Percentiles rank a stretch among this genome's conserved stretches.
Evolutionary conservation across 2,113 vertebrate species (phyloP).

Genomic region (Rhinichthys klamathensis): DNA sequence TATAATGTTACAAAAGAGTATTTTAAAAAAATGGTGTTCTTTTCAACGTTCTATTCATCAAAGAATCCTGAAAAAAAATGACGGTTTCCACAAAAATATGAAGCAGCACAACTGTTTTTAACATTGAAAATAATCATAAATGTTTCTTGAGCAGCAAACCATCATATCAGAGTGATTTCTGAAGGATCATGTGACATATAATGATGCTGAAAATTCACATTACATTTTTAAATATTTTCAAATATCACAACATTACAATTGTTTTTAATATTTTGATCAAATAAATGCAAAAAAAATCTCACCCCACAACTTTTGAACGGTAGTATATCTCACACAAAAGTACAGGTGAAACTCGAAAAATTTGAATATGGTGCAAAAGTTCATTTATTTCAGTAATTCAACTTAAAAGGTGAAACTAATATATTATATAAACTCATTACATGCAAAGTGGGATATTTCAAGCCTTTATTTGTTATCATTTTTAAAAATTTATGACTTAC

Average conservation of each 20-base stretch:
- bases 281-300: not conserved
- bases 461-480: no score
- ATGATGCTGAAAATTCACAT: not conserved
- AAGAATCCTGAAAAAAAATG: not conserved
- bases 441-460: no score
- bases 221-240: not conserved
- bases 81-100: not conserved
- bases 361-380: no score
- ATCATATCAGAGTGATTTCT: not conserved
- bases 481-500: no score
- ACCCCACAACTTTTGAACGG: no score
- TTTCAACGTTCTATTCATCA: not conserved
- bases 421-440: no score
- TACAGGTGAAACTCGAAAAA: no score
- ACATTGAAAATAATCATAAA: not conserved
- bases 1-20: not conserved
- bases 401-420: no score
- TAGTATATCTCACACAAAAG: no score
- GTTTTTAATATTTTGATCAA: not conserved
- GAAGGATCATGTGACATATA: not conserved
- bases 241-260: no score
- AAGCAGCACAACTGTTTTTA: not conserved
- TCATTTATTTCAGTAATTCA: no score
- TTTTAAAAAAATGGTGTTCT: not conserved
- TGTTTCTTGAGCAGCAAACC: not conserved